A percentile compares a stretch with the other conserved stretches of the same genome.
Conservation (phyloP, 2,888 invertebrate genomes). For the Trimorus sp. region DNA sequence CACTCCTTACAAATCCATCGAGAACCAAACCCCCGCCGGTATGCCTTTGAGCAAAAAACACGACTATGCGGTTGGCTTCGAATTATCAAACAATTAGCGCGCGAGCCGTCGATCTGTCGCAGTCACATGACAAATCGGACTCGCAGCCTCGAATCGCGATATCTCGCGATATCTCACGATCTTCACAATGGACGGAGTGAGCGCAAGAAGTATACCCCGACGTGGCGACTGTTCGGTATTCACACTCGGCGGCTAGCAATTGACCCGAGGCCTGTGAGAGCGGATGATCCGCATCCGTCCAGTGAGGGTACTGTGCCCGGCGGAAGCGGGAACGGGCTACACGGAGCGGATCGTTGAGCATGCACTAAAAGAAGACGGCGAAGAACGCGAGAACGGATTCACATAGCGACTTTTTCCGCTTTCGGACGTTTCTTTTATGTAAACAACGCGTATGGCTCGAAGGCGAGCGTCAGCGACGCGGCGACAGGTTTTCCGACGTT, state of each 20-base stretch:
- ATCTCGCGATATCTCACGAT: too few species aligned
- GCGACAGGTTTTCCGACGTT: slow-evolving; percentile 55
- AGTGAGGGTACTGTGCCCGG: slow-evolving; percentile 57
- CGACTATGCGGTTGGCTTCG: too few species aligned
- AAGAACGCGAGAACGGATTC: slow-evolving; percentile 66
- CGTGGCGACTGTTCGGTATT: slow-evolving; percentile 56
- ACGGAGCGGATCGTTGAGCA: slow-evolving; percentile 70
- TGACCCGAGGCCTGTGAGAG: slow-evolving; percentile 64
- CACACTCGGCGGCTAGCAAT: slow-evolving; percentile 61
- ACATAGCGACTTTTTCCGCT: slow-evolving; percentile 54
- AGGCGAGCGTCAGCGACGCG: slow-evolving; percentile 24
- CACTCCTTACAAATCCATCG: too few species aligned
- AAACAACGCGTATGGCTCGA: slow-evolving; percentile 36
- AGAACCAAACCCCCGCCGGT: too few species aligned
- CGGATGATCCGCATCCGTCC: slow-evolving; percentile 61
- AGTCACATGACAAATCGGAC: too few species aligned
- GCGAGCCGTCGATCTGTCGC: too few species aligned
- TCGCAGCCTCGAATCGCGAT: too few species aligned
- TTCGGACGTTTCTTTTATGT: slow-evolving; percentile 60
- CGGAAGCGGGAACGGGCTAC: slow-evolving; percentile 66
- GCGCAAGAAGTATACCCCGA: slow-evolving; percentile 44
- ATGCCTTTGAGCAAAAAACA: too few species aligned
- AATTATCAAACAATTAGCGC: too few species aligned
- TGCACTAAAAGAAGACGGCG: slow-evolving; percentile 60
- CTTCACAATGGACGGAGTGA: too few species aligned